Evolutionary conservation across 1,140 invertebrate genomes (phyloP).

Genomic region (Protaetia brevitarsis): DNA sequence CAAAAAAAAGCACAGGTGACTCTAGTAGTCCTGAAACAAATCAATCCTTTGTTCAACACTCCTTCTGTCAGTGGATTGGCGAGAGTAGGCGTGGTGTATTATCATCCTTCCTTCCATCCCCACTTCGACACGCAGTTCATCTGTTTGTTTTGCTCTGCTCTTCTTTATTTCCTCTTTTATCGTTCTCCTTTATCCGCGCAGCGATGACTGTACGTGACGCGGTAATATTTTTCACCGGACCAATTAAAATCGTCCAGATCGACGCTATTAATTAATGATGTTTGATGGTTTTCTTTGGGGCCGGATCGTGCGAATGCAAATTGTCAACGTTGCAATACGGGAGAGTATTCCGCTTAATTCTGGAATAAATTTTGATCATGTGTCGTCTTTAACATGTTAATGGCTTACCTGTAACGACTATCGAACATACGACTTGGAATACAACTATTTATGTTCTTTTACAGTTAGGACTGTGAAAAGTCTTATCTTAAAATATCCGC

Average conservation of each 20-base stretch:
- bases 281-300: conserved; percentile 2
- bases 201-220: neutral
- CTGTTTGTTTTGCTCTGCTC: neutral
- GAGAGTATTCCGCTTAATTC: neutral
- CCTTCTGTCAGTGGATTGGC: conserved; percentile 3
- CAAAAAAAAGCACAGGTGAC: neutral
- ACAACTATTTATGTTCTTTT: too few species aligned
- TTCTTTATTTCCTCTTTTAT: neutral
- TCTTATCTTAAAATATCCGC: too few species aligned
- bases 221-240: conserved; percentile 10
- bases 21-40: conserved; percentile 8
- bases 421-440: too few species aligned
- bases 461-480: too few species aligned
- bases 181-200: neutral
- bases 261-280: conserved; percentile 14
- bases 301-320: neutral
- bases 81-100: conserved; percentile 1
- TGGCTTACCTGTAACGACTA: neutral
- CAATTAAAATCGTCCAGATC: conserved; percentile 11
- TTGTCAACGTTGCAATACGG: neutral
- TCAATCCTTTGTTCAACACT: conserved; percentile 11
- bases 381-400: neutral
- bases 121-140: neutral
- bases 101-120: conserved; percentile 7
- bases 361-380: neutral